Evolutionary conservation across 2,797 vertebrate species (phyloP), one percentile per base, ranked within the genome.

Genomic region (Hozukius guyotensis): DNA sequence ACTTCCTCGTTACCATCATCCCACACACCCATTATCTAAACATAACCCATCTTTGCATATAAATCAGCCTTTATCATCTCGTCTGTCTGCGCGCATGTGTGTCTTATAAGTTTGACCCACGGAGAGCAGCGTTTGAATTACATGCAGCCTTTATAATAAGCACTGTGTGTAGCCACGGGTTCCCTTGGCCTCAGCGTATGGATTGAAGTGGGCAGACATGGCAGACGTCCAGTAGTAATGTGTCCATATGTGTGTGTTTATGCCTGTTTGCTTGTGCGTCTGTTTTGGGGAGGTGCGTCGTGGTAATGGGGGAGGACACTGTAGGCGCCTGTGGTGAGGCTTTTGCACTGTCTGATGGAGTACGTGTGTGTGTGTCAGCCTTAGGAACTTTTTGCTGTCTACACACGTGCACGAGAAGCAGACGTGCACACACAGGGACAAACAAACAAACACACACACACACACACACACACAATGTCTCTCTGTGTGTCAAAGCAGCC

Each of bases 171-270:
- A 64, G 60, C 88, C 61, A 61, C 29, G 6, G 81, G 55, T 79
- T 73, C 85, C 80, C 49, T 77, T 67, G 66, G 85, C 75, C 71
- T 77, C 71, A 63, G 87, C 8, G 6, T 87, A 88, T 86, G 80
- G 84, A 93, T 85, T 92, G 88, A 93, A 93, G 91, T 88, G 89
- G 89, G 89, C 77, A 89, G 82, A 90, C 82, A 31, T 92, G 93
- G 91, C 84, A 83, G 80, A 36, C 46, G 6, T 90, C 89, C 93
- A 93, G 84, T 22, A 70, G 86, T 80, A 75, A 82, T 85, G 88
- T 72, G 67, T 89, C 60, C 56, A 38, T 72, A 18, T 63, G 70
- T 83, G 68, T 52, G 29, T 77, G 42, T 81, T 32, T 64, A 29
- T 83, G 82, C 9, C 76, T 81, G 67, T 86, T 55, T 73, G 64